phyloP scores from a whole-genome alignment of 1,140 invertebrate genomes.

The Papilio xuthus region DNA sequence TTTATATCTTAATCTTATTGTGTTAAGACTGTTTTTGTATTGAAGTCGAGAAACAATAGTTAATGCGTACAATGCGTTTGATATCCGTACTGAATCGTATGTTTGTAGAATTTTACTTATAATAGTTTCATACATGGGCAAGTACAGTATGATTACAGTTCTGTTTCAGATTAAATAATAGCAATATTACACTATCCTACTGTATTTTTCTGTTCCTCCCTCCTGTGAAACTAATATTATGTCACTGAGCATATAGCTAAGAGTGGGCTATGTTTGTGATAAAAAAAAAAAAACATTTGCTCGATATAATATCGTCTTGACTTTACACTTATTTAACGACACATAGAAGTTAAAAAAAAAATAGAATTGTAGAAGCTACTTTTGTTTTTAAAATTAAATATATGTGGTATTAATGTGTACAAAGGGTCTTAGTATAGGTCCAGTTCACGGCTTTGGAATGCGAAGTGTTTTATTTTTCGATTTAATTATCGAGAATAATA shows the following conservation, averaged over 20 bases:
- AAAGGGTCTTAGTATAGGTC: no score
- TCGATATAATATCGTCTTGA: neutral
- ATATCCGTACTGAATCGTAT: slow-evolving; percentile 40
- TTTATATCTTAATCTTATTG: neutral
- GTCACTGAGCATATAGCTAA: slow-evolving; percentile 2
- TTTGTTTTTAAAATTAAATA: no score
- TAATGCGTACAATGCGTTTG: slow-evolving; percentile 20
- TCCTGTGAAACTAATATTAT: neutral
- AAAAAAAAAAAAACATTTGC: neutral
- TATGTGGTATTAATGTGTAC: no score
- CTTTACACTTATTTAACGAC: neutral
- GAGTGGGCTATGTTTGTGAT: neutral
- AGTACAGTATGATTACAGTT: neutral
- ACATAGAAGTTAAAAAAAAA: neutral
- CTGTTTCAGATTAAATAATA: neutral
- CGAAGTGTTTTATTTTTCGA: neutral
- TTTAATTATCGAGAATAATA: neutral
- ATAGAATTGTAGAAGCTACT: no score
- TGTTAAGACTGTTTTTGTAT: slow-evolving; percentile 16
- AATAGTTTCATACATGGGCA: neutral
- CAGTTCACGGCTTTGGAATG: slow-evolving; percentile 6
- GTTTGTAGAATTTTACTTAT: slow-evolving; percentile 37
- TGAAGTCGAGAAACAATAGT: slow-evolving; percentile 34
- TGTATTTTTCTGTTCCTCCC: neutral
- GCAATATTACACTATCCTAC: neutral